These are phyloP conservation scores for Vombatus ursinus DNA, from an alignment of 2,113 vertebrate genomes.

Conservation along the genomic window DNA sequence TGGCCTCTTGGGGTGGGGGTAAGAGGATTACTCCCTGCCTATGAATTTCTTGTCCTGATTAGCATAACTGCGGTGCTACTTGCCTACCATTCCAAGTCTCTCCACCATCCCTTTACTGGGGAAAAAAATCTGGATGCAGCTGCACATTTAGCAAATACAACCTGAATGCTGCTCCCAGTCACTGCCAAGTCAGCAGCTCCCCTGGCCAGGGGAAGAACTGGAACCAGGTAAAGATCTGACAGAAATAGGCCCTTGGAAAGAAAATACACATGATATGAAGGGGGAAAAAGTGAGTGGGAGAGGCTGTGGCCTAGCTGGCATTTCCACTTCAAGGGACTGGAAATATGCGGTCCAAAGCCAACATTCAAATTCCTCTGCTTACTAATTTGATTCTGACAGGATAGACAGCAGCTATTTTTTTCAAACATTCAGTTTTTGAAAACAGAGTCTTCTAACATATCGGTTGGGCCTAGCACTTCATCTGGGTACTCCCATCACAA, in stretches of 20 bases:
- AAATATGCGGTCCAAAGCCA: background rate
- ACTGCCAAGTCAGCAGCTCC: rapidly evolving
- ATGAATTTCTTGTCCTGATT: background rate
- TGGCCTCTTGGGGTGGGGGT: background rate
- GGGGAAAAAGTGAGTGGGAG: background rate
- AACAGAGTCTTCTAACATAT: background rate
- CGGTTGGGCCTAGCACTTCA: background rate
- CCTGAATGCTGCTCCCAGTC: background rate
- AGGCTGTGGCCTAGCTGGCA: background rate
- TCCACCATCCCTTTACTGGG: background rate
- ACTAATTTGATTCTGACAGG: background rate
- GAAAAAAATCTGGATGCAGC: background rate
- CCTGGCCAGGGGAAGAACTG: too few species aligned
- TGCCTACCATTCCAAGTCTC: background rate
- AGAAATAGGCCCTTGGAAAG: conserved; percentile 1
- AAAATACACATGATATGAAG: conserved; percentile 34
- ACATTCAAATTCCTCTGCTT: rapidly evolving
- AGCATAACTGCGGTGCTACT: background rate
- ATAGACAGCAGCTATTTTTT: conserved; percentile 35
- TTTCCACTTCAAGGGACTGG: background rate
- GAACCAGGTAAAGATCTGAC: background rate
- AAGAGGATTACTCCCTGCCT: background rate
- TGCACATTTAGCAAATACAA: background rate
- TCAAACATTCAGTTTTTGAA: background rate
- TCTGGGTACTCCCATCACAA: background rate